These are phyloP conservation scores for Callosobruchus maculatus DNA, from an alignment of 2,888 invertebrate genomes.

Conservation along the genomic window DNA sequence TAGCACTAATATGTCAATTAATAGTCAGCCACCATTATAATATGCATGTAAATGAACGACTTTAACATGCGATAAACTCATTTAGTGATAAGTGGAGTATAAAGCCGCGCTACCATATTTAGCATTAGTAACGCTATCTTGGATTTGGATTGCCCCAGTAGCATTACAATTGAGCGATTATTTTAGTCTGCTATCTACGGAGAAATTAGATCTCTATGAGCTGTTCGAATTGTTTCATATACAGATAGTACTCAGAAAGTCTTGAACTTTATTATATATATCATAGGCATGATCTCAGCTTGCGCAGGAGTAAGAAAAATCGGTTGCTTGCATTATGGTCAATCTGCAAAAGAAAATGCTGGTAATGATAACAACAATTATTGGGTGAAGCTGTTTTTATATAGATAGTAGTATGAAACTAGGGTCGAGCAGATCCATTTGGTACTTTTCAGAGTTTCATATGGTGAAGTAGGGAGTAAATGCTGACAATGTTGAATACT, in stretches of 20 bases:
- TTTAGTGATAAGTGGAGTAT: conserved; percentile 21
- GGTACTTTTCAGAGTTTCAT: too few relatives aligned
- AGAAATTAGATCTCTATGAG: not conserved
- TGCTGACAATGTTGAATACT: too few relatives aligned
- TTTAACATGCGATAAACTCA: conserved; percentile 5
- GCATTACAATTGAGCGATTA: not conserved
- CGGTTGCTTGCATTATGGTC: not conserved
- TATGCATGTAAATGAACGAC: not conserved
- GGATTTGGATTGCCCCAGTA: conserved; percentile 2
- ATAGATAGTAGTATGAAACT: too few relatives aligned
- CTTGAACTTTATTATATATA: conserved; percentile 1
- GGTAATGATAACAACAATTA: not conserved
- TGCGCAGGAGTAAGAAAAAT: not conserved
- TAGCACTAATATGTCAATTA: not conserved
- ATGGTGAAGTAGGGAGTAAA: too few relatives aligned
- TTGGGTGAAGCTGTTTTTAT: too few relatives aligned
- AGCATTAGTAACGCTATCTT: conserved; percentile 12
- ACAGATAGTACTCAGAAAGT: conserved; percentile 4
- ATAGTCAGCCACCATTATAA: too few relatives aligned
- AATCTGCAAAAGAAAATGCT: not conserved
- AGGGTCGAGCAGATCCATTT: too few relatives aligned
- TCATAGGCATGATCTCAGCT: not conserved
- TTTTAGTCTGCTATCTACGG: not conserved
- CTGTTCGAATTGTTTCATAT: not conserved
- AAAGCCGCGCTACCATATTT: conserved; percentile 14